Base-by-base conservation (phyloP, 2,113 vertebrate species). In the Erythrolamprus reginae region DNA sequence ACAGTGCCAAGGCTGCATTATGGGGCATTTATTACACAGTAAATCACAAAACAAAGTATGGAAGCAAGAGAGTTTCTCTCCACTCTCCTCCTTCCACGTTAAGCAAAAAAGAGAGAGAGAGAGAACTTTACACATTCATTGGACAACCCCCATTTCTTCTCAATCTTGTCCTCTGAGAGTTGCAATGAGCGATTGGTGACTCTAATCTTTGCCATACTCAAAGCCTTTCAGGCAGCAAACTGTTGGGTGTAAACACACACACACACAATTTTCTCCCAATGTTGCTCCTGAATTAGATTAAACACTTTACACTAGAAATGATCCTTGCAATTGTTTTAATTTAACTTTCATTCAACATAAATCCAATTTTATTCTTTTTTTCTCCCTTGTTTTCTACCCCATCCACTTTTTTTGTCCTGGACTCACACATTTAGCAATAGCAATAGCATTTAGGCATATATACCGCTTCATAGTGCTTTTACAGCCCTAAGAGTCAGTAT, bases 21-120 rank as follows among this genome's bases (percentile, higher is more conserved):
- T 93, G 95, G 91, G 94, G 92, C 92, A 92, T 95, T 42, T 96
- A 94, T 90, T 83, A 89, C 88, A 95, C 94, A 90, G 93, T 42
- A 94, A 96, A 94, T 95, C 91, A 94, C 87, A 95, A 90, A 92
- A 94, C 33, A 88, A 82, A 92, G 93, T 47, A 77, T 91, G 45
- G 88, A 92, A 93, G 89, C 88, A 65, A 94, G 93, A 38, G 51
- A 2, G 19, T 10, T 28, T 93, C 93, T 0, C 2, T 10, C 10
- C 28, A 28, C 12, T 12, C 28, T 28, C 21, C 17, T 21, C 10
- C 45, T 53, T 47, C 24, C 45, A 56, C 84, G 85, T 93, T 93
- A 77, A 85, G 91, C 87, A 94, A 93, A 90, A 94, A 88, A 24
- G 10, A 56, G 23, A 56, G 12, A 47, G 48, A 82, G 7, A 10